A percentile compares a stretch with the other conserved stretches of the same genome.
phyloP scores from a whole-genome alignment of 2,888 invertebrate genomes.

The Latheticus oryzae region DNA sequence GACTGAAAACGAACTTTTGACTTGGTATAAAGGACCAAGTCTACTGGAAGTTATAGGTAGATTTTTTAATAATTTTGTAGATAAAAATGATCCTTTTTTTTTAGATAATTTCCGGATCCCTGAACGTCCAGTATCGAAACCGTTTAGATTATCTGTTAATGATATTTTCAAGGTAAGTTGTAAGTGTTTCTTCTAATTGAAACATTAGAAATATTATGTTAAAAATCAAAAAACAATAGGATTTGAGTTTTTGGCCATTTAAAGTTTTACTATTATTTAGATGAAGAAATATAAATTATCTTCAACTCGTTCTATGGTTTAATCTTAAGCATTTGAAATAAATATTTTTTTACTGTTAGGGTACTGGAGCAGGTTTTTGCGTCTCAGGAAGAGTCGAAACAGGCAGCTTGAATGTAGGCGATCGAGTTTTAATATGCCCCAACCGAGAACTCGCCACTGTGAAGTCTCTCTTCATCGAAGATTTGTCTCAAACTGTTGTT shows the following conservation, averaged over 20 bases:
- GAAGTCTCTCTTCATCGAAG: conserved; percentile 77
- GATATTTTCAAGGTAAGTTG: conserved; percentile 94
- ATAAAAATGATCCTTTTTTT: conserved; percentile 44
- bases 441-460: conserved; percentile 85
- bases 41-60: conserved; percentile 86
- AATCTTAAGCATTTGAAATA: too few relatives aligned
- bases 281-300: too few relatives aligned
- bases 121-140: conserved; percentile 86
- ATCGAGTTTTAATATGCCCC: conserved; percentile 89
- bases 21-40: conserved; percentile 88
- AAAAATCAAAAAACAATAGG: too few relatives aligned
- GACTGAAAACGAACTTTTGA: conserved; percentile 72
- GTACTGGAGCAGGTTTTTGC: conserved; percentile 89
- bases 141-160: conserved; percentile 91
- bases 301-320: too few relatives aligned
- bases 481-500: conserved; percentile 79
- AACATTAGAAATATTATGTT: too few relatives aligned
- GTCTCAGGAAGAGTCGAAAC: conserved; percentile 93
- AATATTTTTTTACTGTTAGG: conserved; percentile 65
- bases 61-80: conserved; percentile 7
- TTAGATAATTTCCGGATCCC: conserved; percentile 86
- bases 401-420: conserved; percentile 86
- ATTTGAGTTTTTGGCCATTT: too few relatives aligned
- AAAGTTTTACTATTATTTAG: too few relatives aligned
- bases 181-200: too few relatives aligned